Conservation (phyloP, 1,140 invertebrate species). For the Diabrotica virgifera region DNA sequence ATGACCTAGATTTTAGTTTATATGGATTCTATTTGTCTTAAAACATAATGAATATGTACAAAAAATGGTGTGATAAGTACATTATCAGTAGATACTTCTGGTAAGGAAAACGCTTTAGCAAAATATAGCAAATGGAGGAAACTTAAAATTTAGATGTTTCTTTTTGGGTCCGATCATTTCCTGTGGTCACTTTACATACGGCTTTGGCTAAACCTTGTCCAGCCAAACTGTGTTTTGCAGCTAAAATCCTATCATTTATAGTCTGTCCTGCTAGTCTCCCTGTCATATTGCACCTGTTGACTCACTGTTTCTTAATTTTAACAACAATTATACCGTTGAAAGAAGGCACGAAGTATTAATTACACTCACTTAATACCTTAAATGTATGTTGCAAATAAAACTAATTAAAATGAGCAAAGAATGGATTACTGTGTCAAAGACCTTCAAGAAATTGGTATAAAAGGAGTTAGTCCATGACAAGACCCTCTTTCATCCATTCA, state of each 20-base stretch:
- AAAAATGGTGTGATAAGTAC: too few species aligned
- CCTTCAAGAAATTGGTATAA: too few species aligned
- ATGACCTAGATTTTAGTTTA: too few species aligned
- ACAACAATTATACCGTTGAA: too few species aligned
- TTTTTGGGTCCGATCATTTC: constrained; percentile 99
- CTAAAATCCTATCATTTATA: constrained; percentile 94
- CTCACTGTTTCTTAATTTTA: background rate
- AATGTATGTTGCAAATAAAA: too few species aligned
- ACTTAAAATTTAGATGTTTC: constrained; percentile 99
- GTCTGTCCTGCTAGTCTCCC: constrained; percentile 86
- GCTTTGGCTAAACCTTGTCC: constrained; percentile 98
- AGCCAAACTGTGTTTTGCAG: constrained; percentile 96
- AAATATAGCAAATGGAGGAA: background rate
- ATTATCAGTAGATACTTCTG: background rate
- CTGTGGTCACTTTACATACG: constrained; percentile 99
- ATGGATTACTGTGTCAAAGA: too few species aligned
- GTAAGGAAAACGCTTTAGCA: background rate
- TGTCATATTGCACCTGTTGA: constrained; percentile 34
- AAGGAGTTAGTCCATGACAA: too few species aligned
- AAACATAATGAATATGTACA: too few species aligned
- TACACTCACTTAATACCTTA: too few species aligned
- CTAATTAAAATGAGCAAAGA: background rate
- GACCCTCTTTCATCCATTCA: too few species aligned
- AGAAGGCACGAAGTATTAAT: too few species aligned
- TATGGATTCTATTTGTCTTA: too few species aligned